phyloP scores from a whole-genome alignment of 2,888 invertebrate species.

The Drosophila nr. medialis region DNA sequence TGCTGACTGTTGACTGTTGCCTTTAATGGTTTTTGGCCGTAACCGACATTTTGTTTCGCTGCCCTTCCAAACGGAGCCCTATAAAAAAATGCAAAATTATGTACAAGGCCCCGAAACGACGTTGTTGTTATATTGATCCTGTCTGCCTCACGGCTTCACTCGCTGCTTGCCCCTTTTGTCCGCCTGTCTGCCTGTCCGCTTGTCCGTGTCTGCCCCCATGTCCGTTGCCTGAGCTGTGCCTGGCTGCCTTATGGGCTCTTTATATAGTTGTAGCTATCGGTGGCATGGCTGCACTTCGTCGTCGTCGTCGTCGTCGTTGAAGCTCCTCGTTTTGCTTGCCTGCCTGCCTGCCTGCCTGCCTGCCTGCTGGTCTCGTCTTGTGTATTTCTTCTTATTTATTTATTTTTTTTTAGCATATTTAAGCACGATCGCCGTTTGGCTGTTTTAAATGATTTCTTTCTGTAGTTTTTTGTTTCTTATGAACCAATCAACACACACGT shows the following conservation, averaged over 20 bases:
- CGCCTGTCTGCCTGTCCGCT: neutral
- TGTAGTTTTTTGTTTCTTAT: conserved; percentile 66
- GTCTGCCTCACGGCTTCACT: conserved; percentile 51
- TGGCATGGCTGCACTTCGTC: conserved; percentile 77
- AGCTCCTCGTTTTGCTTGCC: conserved; percentile 35
- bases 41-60: conserved; percentile 83
- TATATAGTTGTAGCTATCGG: conserved; percentile 79
- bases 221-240: conserved; percentile 10
- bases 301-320: conserved; percentile 39
- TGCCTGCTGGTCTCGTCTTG: conserved; percentile 9
- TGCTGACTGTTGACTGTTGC: conserved; percentile 21
- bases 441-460: conserved; percentile 76
- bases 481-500: conserved; percentile 79
- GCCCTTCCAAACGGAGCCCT: conserved; percentile 27
- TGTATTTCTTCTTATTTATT: conserved; percentile 5
- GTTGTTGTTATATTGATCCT: conserved; percentile 77
- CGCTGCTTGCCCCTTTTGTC: conserved; percentile 11
- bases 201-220: neutral
- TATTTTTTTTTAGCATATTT: conserved; percentile 63
- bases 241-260: conserved; percentile 48
- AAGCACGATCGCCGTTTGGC: conserved; percentile 75
- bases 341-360: conserved; percentile 23
- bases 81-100: conserved; percentile 82
- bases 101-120: conserved; percentile 74
- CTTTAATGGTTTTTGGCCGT: conserved; percentile 81